Base-by-base conservation (phyloP, 2,888 invertebrate species). In the Cheilosia urbana region DNA sequence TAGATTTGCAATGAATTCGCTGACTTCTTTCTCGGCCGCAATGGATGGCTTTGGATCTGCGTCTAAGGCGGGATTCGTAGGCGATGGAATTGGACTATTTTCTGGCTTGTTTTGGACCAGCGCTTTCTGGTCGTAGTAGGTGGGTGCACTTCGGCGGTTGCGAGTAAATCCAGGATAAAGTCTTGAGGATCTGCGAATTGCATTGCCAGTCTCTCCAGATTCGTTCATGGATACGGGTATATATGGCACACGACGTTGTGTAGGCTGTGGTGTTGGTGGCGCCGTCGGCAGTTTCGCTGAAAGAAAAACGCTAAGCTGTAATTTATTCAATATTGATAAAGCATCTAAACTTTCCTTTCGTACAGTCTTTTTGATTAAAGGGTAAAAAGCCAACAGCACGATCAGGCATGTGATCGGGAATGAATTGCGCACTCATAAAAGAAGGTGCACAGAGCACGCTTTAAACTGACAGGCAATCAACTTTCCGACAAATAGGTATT, bases 1-100 rank as follows among this genome's bases (percentile, higher is more conserved):
- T 42, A 92, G 87, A 88, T 92, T 92, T 15, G 92, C 91, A 71
- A 92, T 92, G 51, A 92, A 92, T 47, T 91, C 90, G 65, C 91
- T 92, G 2, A 90, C 88, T 34, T 90, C 89, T 47, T 81, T 85
- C 60, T 85, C 85, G 17, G 66, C 63, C 11, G 84, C 75, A 55
- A 80, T 49, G 1, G 63, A 34, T 4, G 79, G 13, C 55, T 75
- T 57, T 17, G 55, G n/a, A 24, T 75, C 30, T 13, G 65, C 17
- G 13, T 45, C 1, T 34, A 57, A 24, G 7, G 47, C 53, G 11
- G 55, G 53, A 9, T 60, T 37, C 13, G 37, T 27, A 4, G 69
- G 9, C 13, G 60, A 30, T 42, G 78, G 17, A 83, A 30, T 87
- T 87, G 42, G 62, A 72, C 2, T 84, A 73, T n/a, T 72, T 13